These are phyloP conservation scores for Atethmia centrago DNA, from an alignment of 2,888 invertebrate species.

Conservation along the genomic window DNA sequence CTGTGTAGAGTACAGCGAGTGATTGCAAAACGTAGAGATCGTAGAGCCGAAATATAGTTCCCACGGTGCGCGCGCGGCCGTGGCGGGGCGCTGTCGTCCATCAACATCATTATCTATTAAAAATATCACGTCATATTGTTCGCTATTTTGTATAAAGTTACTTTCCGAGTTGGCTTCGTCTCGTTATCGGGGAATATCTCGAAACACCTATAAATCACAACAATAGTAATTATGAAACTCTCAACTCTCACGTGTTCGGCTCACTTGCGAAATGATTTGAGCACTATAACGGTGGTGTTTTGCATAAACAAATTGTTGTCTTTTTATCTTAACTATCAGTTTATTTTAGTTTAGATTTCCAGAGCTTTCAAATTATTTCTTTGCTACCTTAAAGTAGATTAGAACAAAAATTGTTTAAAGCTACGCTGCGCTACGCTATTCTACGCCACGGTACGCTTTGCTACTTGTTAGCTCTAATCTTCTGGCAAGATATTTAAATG, in stretches of 20 bases:
- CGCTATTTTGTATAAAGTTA: slow-evolving; percentile 88
- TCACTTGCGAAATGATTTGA: slow-evolving; percentile 70
- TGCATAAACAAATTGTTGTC: slow-evolving; percentile 63
- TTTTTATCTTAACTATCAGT: slow-evolving; percentile 23
- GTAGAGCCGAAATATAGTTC: slow-evolving; percentile 87
- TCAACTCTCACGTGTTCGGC: slow-evolving; percentile 67
- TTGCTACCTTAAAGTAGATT: slow-evolving; percentile 3
- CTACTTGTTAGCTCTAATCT: background rate
- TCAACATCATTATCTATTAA: slow-evolving; percentile 90
- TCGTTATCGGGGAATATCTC: slow-evolving; percentile 82
- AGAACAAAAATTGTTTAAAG: background rate
- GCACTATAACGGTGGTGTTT: slow-evolving; percentile 59
- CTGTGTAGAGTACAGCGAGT: slow-evolving; percentile 75
- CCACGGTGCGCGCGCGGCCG: slow-evolving; percentile 84
- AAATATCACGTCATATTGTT: slow-evolving; percentile 90
- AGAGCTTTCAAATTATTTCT: background rate
- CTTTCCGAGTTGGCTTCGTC: slow-evolving; percentile 79
- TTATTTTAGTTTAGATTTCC: slow-evolving; percentile 1
- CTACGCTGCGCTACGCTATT: background rate
- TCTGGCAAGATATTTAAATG: slow-evolving; percentile 4
- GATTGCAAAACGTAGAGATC: slow-evolving; percentile 85
- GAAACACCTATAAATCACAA: slow-evolving; percentile 86
- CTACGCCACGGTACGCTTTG: background rate
- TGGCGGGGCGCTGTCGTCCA: slow-evolving; percentile 85
- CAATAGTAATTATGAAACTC: slow-evolving; percentile 84